phyloP scores from a whole-genome alignment of 1,140 invertebrate species.

The Euglossa dilemma region DNA sequence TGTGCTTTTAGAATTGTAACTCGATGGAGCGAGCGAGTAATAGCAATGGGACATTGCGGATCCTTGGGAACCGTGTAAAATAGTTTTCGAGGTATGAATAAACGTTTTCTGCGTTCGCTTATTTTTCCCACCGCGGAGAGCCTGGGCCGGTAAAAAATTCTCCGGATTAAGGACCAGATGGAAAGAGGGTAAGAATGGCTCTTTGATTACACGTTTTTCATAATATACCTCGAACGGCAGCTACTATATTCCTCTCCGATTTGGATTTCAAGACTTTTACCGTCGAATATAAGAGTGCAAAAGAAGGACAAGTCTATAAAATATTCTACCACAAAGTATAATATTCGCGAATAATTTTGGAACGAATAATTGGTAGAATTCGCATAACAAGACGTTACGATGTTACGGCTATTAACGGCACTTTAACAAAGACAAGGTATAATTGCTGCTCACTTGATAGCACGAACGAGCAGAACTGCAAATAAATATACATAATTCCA shows the following conservation, averaged over 20 bases:
- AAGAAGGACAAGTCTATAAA: neutral
- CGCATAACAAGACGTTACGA: neutral
- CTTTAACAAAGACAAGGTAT: conserved; percentile 52
- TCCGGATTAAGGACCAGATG: conserved; percentile 40
- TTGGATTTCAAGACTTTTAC: neutral
- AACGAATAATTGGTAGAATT: neutral
- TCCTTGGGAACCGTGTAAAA: neutral
- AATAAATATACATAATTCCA: conserved; percentile 54
- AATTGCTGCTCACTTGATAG: conserved; percentile 54
- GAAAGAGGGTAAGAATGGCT: conserved; percentile 25
- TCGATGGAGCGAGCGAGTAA: too few species aligned
- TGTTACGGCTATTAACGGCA: neutral
- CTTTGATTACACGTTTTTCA: neutral
- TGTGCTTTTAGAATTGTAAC: neutral
- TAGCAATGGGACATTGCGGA: too few species aligned
- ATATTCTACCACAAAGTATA: too few species aligned
- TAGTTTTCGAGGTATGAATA: neutral
- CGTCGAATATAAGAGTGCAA: neutral
- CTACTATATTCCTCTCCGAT: neutral
- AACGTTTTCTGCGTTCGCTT: neutral
- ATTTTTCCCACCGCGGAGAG: neutral
- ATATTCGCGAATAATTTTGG: neutral
- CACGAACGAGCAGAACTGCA: conserved; percentile 30
- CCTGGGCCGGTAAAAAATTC: conserved; percentile 42
- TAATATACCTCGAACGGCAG: too few species aligned